phyloP scores from a whole-genome alignment of 2,113 vertebrate species.

The Coturnix japonica region DNA sequence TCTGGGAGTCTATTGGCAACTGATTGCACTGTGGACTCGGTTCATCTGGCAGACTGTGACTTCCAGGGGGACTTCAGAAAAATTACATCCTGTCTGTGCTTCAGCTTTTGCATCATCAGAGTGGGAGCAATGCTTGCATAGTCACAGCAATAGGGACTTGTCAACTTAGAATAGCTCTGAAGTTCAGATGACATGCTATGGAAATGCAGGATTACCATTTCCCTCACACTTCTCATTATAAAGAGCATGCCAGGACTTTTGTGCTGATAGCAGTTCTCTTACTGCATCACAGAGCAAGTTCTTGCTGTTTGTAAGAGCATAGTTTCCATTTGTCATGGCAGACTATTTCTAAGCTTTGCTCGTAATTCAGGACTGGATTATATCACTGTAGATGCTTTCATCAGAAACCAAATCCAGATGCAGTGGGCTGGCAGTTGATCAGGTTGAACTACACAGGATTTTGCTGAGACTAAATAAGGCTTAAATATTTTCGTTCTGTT shows the following conservation, averaged over 20 bases:
- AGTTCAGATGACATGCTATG: not conserved
- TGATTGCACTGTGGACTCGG: not conserved
- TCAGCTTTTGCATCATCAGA: not conserved
- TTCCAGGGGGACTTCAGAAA: not conserved
- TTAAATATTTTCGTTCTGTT: conserved; percentile 66
- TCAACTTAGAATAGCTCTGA: not conserved
- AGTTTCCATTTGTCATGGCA: conserved; percentile 56
- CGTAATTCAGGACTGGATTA: conserved; percentile 53
- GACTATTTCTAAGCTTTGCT: conserved; percentile 48
- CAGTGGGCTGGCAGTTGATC: conserved; percentile 12
- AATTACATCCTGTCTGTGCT: not conserved
- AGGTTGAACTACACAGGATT: conserved; percentile 37
- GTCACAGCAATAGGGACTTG: not conserved
- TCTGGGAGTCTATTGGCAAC: not conserved
- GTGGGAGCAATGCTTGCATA: not conserved
- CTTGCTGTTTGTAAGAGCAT: conserved; percentile 20
- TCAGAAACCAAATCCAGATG: conserved; percentile 63
- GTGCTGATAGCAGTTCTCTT: not conserved
- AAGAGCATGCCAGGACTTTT: not conserved
- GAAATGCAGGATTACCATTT: not conserved
- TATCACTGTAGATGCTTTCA: conserved; percentile 47
- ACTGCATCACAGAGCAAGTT: not conserved
- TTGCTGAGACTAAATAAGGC: conserved; percentile 70
- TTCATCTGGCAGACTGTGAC: not conserved
- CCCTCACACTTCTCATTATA: not conserved